phyloP scores from a whole-genome alignment of 2,888 invertebrate species.

The Desoria tigrina region DNA sequence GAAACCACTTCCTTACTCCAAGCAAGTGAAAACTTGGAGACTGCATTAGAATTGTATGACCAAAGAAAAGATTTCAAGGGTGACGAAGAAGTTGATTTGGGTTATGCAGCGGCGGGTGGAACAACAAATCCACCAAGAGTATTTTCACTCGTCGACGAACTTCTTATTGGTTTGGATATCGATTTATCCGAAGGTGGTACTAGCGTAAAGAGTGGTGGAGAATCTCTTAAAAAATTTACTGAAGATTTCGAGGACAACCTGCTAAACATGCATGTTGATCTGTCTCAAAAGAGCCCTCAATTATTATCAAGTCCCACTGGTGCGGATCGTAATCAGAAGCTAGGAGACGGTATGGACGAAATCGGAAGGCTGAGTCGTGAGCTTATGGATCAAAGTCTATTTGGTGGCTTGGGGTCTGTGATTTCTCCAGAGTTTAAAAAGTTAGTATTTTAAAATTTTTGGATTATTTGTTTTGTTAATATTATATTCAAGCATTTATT shows the following conservation, averaged over 20 bases:
- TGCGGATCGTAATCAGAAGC: conserved; percentile 8
- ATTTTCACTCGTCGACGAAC: conserved; percentile 46
- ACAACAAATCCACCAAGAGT: conserved; percentile 5
- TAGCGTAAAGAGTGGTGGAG: background rate
- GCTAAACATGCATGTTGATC: conserved; percentile 47
- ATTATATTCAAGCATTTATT: too few species aligned
- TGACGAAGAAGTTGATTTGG: background rate
- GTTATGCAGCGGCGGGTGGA: background rate
- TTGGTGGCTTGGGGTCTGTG: conserved; percentile 21
- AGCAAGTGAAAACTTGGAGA: conserved; percentile 52
- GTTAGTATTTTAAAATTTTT: too few species aligned
- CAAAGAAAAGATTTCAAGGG: conserved; percentile 29
- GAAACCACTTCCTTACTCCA: conserved; percentile 60
- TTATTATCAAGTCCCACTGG: background rate
- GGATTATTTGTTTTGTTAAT: background rate
- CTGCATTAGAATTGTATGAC: conserved; percentile 43
- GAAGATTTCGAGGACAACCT: conserved; percentile 29
- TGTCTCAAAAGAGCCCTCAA: conserved; percentile 7
- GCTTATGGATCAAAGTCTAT: conserved; percentile 48
- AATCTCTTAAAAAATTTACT: background rate
- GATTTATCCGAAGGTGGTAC: too few species aligned
- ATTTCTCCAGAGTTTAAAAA: conserved; percentile 31
- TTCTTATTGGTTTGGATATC: conserved; percentile 43
- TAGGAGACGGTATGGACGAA: conserved; percentile 43
- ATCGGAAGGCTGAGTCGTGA: conserved; percentile 47